A percentile compares a stretch with the other conserved stretches of the same genome.
Conservation (phyloP, 2,113 vertebrate genomes). For the Anhinga rufa region DNA sequence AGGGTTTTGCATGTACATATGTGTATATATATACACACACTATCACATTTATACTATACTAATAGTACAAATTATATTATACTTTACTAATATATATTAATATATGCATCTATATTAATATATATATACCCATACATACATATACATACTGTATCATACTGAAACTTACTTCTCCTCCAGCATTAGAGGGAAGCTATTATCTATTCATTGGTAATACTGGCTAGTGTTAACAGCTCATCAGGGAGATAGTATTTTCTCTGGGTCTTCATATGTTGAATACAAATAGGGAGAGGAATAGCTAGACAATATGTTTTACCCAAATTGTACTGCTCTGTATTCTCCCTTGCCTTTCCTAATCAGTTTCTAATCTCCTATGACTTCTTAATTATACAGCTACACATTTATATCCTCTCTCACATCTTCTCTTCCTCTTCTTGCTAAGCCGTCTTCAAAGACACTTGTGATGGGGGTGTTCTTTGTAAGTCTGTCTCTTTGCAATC, state of each 20-base stretch:
- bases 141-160: not conserved
- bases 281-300: not conserved
- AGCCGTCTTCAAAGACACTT: not conserved
- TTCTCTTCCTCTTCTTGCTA: not conserved
- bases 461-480: not conserved
- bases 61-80: not conserved
- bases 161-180: not conserved
- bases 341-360: not conserved
- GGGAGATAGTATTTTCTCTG: not conserved
- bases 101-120: not conserved
- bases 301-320: not conserved
- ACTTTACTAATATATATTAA: not conserved
- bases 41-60: not conserved
- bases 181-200: not conserved
- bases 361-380: constrained; percentile 1
- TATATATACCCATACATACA: not conserved
- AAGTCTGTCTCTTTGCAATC: not conserved
- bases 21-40: not conserved
- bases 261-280: not conserved
- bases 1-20: not conserved
- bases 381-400: not conserved
- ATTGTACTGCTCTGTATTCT: not conserved
- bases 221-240: not conserved
- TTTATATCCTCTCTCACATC: not conserved
- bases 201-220: not conserved